Base-by-base conservation (phyloP, 1,140 invertebrate species). In the Calephelis nemesis region DNA sequence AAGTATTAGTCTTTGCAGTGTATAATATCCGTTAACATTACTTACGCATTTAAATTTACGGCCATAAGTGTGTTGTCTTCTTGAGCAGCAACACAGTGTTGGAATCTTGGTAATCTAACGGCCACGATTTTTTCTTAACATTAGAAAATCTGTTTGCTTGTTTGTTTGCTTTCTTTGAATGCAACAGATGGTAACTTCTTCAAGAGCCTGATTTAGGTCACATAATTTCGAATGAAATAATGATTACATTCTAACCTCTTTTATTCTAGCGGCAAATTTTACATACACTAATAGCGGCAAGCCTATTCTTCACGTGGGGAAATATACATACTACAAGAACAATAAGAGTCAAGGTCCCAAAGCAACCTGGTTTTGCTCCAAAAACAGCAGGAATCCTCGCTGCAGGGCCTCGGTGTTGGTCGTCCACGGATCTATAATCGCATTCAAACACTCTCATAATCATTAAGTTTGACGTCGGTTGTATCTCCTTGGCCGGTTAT, bases 341-440 rank as follows among this genome's bases (percentile, higher is more conserved):
- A 75, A 76, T 39, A 67, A 69, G 5, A 76, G 72, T 62, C 63
- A 63, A n/a, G 76, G 76, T 0, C 63, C 50, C 11, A 76, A 76
- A 60, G 76, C 76, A 2, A 78, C 76, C 5, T 78, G 76, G 76
- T 78, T 71, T 15, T 78, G 76, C 45, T 50, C 71, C 7, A 70
- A 63, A 30, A 74, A 70, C 63, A 72, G 72, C n/a, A 72, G 45
- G 10, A 65, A 68, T 15, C 63, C 65, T 11, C 62, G 68, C 1
- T 78, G 76, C 42, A 73, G 65, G 42, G 74, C 76, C 0, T 76
- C 76, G 0, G 72, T 76, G 0, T 62, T 72, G 9, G 67, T 72
- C 8, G 69, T 78, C 6, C 62, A 78, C 11, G 67, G 68, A 9
- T 65, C 47, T 19, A 72, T 78, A 3, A 45, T 78, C 6, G 40